phyloP scores from a whole-genome alignment of 2,797 vertebrate genomes.

The Acanthurus leucopareius region DNA sequence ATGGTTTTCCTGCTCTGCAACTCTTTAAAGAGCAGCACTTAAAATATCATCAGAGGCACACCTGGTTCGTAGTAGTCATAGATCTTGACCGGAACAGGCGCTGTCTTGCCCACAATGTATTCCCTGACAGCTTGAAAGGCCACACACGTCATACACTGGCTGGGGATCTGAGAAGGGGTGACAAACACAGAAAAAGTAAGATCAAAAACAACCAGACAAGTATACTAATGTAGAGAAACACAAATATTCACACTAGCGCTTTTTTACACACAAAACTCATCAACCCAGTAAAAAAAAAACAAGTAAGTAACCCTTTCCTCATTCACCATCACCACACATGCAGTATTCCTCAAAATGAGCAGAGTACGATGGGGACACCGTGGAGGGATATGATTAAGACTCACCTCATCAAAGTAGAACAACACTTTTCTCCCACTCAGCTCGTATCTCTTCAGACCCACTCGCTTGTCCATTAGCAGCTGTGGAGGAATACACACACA shows the following conservation, averaged over 20 bases:
- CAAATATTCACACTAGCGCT: background rate
- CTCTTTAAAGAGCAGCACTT: constrained; percentile 46
- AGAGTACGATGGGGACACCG: background rate
- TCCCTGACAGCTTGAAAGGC: constrained; percentile 91
- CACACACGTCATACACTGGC: constrained; percentile 94
- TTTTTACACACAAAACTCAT: background rate
- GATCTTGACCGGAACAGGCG: constrained; percentile 93
- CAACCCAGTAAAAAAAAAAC: background rate
- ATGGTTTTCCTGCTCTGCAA: constrained; percentile 49
- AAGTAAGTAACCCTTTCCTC: background rate
- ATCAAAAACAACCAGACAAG: constrained; percentile 8
- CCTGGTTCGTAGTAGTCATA: constrained; percentile 97
- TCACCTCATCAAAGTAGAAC: constrained; percentile 97
- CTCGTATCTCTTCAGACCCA: constrained; percentile 93
- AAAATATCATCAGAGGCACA: constrained; percentile 78
- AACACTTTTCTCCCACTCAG: constrained; percentile 91
- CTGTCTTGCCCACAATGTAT: constrained; percentile 94
- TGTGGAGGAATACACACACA: constrained; percentile 61
- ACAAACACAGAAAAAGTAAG: constrained; percentile 19
- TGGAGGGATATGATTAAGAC: constrained; percentile 16
- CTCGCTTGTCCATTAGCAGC: constrained; percentile 92
- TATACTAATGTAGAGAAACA: background rate
- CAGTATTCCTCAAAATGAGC: background rate
- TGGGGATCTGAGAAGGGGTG: constrained; percentile 87
- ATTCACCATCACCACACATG: background rate